These are phyloP conservation scores for Phodopus roborovskii DNA, from an alignment of 2,113 vertebrate genomes.

Conservation along the genomic window DNA sequence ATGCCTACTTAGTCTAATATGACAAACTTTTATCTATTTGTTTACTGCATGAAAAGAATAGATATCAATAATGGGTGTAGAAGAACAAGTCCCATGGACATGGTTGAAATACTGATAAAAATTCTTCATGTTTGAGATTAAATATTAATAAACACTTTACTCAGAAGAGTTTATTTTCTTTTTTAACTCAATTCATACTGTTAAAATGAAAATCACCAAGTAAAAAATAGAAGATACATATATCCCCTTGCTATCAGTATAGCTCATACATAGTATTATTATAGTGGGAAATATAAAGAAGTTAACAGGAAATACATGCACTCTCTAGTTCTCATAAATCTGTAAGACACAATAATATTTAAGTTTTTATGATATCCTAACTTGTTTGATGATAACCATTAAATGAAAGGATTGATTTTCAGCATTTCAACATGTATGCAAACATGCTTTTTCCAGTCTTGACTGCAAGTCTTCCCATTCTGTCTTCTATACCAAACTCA, in stretches of 20 bases:
- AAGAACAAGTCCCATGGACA: not conserved
- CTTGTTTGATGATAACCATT: not conserved
- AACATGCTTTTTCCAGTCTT: not conserved
- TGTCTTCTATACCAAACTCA: constrained; percentile 58
- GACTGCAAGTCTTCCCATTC: not conserved
- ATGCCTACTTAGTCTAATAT: not conserved
- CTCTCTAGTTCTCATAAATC: not conserved
- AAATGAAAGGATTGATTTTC: not conserved
- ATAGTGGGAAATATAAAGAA: not conserved
- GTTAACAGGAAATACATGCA: not conserved
- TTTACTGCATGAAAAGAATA: not conserved
- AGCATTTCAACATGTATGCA: constrained; percentile 14
- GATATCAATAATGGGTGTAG: not conserved
- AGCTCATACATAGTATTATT: not conserved
- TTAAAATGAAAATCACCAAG: not conserved
- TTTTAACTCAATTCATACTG: not conserved
- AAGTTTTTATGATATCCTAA: not conserved
- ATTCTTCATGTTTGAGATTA: not conserved
- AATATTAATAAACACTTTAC: not conserved
- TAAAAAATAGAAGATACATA: not conserved
- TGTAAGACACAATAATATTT: not conserved
- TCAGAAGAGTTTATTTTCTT: not conserved
- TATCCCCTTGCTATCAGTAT: not conserved
- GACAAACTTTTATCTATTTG: not conserved
- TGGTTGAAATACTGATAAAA: not conserved